Percentiles rank a stretch among this genome's conserved stretches.
Conservation (phyloP, 2,113 vertebrate genomes). For the Neoarius graeffei region DNA sequence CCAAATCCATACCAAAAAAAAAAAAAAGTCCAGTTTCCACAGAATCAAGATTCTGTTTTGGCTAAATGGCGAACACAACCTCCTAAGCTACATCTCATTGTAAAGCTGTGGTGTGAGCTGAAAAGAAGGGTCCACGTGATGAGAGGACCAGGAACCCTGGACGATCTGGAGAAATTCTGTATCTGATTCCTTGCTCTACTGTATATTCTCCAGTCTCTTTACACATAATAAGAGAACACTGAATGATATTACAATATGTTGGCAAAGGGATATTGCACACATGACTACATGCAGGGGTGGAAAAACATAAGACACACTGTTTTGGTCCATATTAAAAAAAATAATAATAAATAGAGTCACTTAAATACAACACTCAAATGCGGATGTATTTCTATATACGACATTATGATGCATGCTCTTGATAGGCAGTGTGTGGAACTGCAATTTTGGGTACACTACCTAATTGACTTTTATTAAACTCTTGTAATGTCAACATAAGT, state of each 20-base stretch:
- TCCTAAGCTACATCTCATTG: background rate
- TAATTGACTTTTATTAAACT: no score
- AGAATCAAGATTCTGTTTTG: background rate
- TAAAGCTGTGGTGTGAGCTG: background rate
- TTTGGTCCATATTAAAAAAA: no score
- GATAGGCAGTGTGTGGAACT: background rate
- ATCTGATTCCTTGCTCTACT: background rate
- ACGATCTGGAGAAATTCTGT: background rate
- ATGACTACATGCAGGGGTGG: background rate
- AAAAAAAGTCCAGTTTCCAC: background rate
- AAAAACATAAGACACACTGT: background rate
- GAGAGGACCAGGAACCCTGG: background rate
- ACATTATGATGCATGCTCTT: no score
- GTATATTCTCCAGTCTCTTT: background rate
- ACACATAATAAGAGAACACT: background rate
- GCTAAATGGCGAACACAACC: background rate
- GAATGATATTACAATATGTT: background rate
- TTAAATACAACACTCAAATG: no score
- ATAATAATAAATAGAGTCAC: no score
- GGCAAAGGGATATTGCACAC: background rate
- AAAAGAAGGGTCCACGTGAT: background rate
- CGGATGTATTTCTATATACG: no score
- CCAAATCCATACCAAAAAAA: background rate
- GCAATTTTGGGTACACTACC: background rate
- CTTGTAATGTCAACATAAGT: no score